Conservation (phyloP, 1,140 invertebrate genomes). For the Drosophila jambulina region DNA sequence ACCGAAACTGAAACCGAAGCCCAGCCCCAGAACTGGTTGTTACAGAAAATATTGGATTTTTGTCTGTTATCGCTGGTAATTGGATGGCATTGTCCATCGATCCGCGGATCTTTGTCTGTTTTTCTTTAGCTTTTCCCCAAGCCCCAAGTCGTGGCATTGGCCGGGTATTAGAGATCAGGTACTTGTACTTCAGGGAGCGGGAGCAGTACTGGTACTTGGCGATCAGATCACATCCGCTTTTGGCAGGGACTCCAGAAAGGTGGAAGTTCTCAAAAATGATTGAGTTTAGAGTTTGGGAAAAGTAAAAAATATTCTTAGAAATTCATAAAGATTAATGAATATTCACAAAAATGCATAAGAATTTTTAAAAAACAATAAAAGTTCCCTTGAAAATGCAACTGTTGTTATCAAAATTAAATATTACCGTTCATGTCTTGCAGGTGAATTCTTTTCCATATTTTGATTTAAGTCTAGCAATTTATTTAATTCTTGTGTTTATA, state of each 20-base stretch:
- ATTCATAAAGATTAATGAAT: too few species aligned
- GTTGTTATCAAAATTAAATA: background rate
- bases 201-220: background rate
- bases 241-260: background rate
- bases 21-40: slow-evolving; percentile 31
- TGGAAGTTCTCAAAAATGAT: background rate
- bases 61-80: slow-evolving; percentile 54
- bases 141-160: slow-evolving; percentile 32
- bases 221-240: slow-evolving; percentile 4
- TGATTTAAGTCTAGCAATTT: background rate
- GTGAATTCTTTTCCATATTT: background rate
- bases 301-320: too few species aligned
- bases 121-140: slow-evolving; percentile 29
- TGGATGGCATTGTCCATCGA: slow-evolving; percentile 46
- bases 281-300: too few species aligned
- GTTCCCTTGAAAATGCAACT: background rate
- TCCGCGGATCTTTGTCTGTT: slow-evolving; percentile 30
- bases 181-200: background rate
- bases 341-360: too few species aligned
- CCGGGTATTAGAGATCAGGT: slow-evolving; percentile 36
- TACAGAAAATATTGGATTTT: slow-evolving; percentile 33
- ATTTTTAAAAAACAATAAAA: background rate
- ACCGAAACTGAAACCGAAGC: slow-evolving; percentile 44
- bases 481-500: too few species aligned
- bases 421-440: too few species aligned